Percentiles rank a stretch among this genome's conserved stretches.
Conservation (phyloP, 2,888 invertebrate genomes). For the Lomographa bimaculata region DNA sequence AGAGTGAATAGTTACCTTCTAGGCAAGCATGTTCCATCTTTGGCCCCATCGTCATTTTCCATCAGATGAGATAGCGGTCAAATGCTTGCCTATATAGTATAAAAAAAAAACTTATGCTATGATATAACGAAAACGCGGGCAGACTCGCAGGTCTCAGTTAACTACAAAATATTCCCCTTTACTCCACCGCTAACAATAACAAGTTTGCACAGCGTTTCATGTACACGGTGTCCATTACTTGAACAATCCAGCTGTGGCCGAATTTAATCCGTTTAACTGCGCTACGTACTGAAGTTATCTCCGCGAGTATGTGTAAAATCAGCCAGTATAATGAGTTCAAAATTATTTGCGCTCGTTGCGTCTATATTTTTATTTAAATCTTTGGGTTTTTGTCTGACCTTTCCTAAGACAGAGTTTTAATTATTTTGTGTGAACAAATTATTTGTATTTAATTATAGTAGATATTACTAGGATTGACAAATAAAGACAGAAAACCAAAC, state of each 20-base stretch:
- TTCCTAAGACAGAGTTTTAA: too few species aligned
- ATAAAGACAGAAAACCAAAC: too few species aligned
- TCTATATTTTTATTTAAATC: conserved; percentile 7
- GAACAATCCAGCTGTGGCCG: conserved; percentile 68
- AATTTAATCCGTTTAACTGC: conserved; percentile 75
- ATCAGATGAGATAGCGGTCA: too few species aligned
- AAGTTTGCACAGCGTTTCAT: conserved; percentile 49
- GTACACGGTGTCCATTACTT: conserved; percentile 63
- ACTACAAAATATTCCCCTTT: conserved; percentile 19
- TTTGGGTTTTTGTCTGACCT: too few species aligned
- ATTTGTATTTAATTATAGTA: too few species aligned
- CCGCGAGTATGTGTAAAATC: conserved; percentile 63
- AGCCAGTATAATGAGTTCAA: conserved; percentile 65
- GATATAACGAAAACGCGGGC: conserved; percentile 13
- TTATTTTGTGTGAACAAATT: too few species aligned
- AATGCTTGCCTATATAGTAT: too few species aligned
- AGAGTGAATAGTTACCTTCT: too few species aligned
- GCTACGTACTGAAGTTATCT: conserved; percentile 65
- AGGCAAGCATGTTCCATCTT: too few species aligned
- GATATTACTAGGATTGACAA: too few species aligned
- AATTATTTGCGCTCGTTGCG: conserved; percentile 51
- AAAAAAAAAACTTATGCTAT: too few species aligned
- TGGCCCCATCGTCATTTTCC: too few species aligned
- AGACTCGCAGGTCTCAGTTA: conserved; percentile 16
- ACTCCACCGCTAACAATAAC: conserved; percentile 39